Evolutionary conservation across 2,888 invertebrate species (phyloP).

Genomic region (Meteorus colon): DNA sequence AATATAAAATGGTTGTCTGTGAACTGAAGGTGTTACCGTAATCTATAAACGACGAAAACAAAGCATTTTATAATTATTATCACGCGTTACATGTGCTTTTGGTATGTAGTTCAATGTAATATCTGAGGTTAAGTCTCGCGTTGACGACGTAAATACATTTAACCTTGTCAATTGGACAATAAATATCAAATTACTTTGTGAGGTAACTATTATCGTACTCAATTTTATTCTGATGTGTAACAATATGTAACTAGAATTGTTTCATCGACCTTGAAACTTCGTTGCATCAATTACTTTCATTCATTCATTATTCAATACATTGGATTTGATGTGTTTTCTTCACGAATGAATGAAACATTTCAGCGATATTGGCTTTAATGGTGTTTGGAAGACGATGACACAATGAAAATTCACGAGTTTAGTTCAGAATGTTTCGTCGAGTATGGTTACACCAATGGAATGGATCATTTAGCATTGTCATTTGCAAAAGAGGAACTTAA

Average conservation of each 20-base stretch:
- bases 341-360: not conserved
- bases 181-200: conserved; percentile 40
- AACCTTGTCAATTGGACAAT: conserved; percentile 8
- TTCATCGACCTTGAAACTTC: not conserved
- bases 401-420: not conserved
- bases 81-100: conserved; percentile 47
- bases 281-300: not conserved
- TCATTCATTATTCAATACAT: not conserved
- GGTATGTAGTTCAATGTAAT: conserved; percentile 52
- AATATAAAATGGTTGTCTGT: conserved; percentile 63
- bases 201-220: conserved; percentile 50
- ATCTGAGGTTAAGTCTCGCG: not conserved
- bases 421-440: not conserved
- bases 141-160: conserved; percentile 1
- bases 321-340: not conserved
- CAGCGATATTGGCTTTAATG: not conserved
- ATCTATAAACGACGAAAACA: conserved; percentile 56
- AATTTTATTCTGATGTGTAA: conserved; percentile 30
- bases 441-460: not conserved
- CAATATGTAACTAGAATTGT: not conserved
- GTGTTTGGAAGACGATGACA: not conserved
- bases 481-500: not conserved
- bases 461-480: not conserved
- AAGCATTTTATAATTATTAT: conserved; percentile 46
- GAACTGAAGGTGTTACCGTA: conserved; percentile 61